Evolutionary conservation across 2,113 vertebrate species (phyloP).

Genomic region (Physeter macrocephalus): DNA sequence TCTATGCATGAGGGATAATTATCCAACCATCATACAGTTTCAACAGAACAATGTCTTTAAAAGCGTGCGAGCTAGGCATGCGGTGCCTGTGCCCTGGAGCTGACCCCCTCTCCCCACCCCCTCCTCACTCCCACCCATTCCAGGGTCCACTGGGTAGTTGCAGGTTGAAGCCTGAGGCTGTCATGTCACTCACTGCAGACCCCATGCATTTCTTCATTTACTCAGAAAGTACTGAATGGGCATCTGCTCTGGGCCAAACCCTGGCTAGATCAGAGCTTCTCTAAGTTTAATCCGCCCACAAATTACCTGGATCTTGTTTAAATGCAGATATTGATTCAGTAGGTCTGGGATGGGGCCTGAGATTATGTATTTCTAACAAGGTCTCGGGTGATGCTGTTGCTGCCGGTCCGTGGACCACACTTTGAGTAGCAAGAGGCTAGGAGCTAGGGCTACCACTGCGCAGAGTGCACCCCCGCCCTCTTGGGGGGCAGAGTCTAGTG

Average conservation of each 20-base stretch:
- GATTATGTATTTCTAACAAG: neutral
- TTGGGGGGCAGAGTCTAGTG: neutral
- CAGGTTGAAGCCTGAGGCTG: neutral
- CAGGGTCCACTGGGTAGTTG: neutral
- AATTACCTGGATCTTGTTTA: neutral
- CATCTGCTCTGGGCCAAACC: neutral
- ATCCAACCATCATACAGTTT: neutral
- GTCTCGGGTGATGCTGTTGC: neutral
- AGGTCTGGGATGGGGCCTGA: neutral
- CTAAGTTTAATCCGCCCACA: neutral
- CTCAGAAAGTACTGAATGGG: neutral
- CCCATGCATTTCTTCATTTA: neutral
- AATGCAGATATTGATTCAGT: neutral
- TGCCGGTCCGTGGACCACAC: neutral
- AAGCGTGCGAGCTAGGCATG: neutral
- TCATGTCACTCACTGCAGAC: neutral
- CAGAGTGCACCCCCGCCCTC: neutral
- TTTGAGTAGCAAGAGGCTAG: neutral
- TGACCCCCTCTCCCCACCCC: no score
- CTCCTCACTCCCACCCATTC: no score
- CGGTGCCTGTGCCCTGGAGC: accelerated
- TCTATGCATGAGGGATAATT: neutral
- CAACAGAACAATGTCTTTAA: neutral
- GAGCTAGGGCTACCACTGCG: neutral
- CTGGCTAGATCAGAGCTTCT: neutral